Evolutionary conservation across 2,888 invertebrate genomes (phyloP).

Genomic region (Luperina nickerlii): DNA sequence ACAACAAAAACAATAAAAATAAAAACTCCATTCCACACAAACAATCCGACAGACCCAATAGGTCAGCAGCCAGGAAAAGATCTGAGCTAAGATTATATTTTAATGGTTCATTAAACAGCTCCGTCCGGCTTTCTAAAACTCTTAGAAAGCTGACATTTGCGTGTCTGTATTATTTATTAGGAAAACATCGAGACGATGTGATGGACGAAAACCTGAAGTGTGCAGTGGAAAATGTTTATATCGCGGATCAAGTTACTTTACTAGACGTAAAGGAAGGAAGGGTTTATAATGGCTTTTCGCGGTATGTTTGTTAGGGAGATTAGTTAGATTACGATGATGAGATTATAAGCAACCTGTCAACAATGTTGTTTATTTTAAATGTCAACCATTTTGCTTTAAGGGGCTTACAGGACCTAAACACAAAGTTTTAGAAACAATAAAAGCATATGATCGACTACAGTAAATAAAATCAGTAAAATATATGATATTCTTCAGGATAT

Average conservation of each 20-base stretch:
- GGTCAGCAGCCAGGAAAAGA: conserved; percentile 48
- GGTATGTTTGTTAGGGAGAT: neutral
- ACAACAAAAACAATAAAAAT: neutral
- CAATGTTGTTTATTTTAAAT: neutral
- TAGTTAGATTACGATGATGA: neutral
- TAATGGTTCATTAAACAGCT: conserved; percentile 62
- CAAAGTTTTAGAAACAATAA: too few species aligned
- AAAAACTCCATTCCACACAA: neutral
- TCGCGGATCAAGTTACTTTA: neutral
- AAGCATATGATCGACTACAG: too few species aligned
- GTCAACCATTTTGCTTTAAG: neutral
- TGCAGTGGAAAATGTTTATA: conserved; percentile 4
- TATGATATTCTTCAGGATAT: too few species aligned
- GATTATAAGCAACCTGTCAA: neutral
- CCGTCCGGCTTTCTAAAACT: conserved; percentile 42
- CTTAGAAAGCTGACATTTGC: conserved; percentile 59
- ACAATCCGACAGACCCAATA: conserved; percentile 6
- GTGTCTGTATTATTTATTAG: conserved; percentile 49
- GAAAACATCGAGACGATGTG: conserved; percentile 15
- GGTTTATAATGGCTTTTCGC: neutral
- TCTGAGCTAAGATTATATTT: conserved; percentile 60
- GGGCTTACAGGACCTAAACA: too few species aligned
- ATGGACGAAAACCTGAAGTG: conserved; percentile 22
- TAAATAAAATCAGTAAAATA: too few species aligned
- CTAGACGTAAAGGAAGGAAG: neutral